A percentile compares a stretch with the other conserved stretches of the same genome.
These are phyloP conservation scores for Poeciliopsis retropinna DNA, from an alignment of 2,113 vertebrate genomes.

Conservation along the genomic window DNA sequence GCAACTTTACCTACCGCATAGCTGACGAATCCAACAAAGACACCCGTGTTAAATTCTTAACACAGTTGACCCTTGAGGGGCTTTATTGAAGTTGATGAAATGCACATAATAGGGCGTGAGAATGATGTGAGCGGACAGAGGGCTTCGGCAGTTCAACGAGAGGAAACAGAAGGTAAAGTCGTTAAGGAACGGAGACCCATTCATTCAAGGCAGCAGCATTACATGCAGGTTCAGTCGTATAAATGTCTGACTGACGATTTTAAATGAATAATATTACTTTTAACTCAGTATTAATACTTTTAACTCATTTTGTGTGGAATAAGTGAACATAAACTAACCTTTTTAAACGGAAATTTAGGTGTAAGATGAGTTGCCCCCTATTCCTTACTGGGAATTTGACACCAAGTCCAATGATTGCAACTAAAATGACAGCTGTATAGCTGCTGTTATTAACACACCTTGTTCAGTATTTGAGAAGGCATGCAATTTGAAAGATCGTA, in stretches of 20 bases:
- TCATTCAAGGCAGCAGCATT: constrained; percentile 25
- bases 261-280: too few relatives aligned
- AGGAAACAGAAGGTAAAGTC: constrained; percentile 68
- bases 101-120: constrained; percentile 54
- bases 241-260: not conserved
- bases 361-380: not conserved
- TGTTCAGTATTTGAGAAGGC: not conserved
- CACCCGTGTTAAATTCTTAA: constrained; percentile 58
- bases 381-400: too few relatives aligned
- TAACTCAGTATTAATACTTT: not conserved
- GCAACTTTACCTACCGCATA: constrained; percentile 41
- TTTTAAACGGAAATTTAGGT: too few relatives aligned
- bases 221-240: constrained; percentile 18
- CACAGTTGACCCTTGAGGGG: constrained; percentile 26
- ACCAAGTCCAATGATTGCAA: too few relatives aligned
- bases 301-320: not conserved
- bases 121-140: constrained; percentile 47
- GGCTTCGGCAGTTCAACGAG: constrained; percentile 20
- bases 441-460: not conserved
- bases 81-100: constrained; percentile 45
- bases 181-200: constrained; percentile 44
- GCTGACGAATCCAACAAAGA: constrained; percentile 47
- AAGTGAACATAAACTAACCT: too few relatives aligned
- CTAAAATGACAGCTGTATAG: too few relatives aligned
- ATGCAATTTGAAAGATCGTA: not conserved